Conservation (phyloP, 1,140 invertebrate genomes). For the Drosophila baimaii region DNA sequence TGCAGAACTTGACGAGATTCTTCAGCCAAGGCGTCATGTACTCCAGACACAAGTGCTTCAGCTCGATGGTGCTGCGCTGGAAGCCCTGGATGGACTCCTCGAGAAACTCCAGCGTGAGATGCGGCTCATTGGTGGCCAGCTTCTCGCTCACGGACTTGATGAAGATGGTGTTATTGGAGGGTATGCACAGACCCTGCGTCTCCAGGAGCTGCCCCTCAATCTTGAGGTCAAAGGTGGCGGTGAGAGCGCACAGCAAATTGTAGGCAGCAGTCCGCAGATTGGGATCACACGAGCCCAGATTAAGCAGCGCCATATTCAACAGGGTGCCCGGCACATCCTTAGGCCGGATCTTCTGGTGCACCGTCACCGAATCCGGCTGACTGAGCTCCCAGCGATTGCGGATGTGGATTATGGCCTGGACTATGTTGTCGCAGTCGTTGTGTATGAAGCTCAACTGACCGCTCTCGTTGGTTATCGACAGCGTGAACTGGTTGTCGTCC, state of each 20-base stretch:
- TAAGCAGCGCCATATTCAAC: slow-evolving; percentile 97
- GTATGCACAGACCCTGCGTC: slow-evolving; percentile 97
- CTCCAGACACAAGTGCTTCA: slow-evolving; percentile 98
- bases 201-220: slow-evolving; percentile 98
- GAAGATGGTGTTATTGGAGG: slow-evolving; percentile 99
- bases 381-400: slow-evolving; percentile 98
- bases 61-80: slow-evolving; percentile 95
- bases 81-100: slow-evolving; percentile 99
- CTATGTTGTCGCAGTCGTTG: slow-evolving; percentile 98
- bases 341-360: slow-evolving; percentile 98
- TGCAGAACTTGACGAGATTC: slow-evolving; percentile 96
- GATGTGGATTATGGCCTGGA: slow-evolving; percentile 98
- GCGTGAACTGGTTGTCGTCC: slow-evolving; percentile 98
- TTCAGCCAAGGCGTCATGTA: slow-evolving; percentile 99
- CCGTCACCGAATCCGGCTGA: slow-evolving; percentile 97
- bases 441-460: slow-evolving; percentile 98
- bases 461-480: slow-evolving; percentile 97
- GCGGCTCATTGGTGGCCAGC: slow-evolving; percentile 96
- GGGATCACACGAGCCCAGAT: slow-evolving; percentile 97
- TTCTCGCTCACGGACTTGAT: slow-evolving; percentile 99
- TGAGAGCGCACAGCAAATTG: slow-evolving; percentile 96
- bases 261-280: slow-evolving; percentile 97
- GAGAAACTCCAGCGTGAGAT: slow-evolving; percentile 97
- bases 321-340: slow-evolving; percentile 99
- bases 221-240: slow-evolving; percentile 98